Evolutionary conservation across 2,888 invertebrate species (phyloP), one percentile per base, ranked within the genome.

Genomic region (Miltochrista miniata): DNA sequence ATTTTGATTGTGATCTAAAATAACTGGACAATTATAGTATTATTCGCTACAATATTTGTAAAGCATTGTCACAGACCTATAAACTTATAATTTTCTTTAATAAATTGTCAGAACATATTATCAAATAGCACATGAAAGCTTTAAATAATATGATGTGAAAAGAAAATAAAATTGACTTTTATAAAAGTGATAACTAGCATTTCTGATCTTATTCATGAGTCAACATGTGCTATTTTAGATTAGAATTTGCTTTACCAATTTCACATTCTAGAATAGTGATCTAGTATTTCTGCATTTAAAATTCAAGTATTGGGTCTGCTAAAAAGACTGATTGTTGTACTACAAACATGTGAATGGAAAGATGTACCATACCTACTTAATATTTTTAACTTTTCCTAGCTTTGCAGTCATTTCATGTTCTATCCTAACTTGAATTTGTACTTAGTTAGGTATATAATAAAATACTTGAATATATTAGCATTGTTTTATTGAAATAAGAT

Each of bases 381-480:
- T 11, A 5, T 36, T 36, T 5, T 36, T 36, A 11, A 36, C 4
- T 5, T 36, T 36, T 5, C 14, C 33, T 24, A 39, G 13, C 13
- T 33, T 40, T 8, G 24, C 29, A 34, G 18, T 24, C 29, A 47
- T 12, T 59, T 45, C 40, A 37, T 47, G 30, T 53, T 64, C 40
- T 44, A 35, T 53, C 45, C 63, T 45, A 44, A 51, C 50, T n/a
- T 46, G 63, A 55, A 42, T 46, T 62, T 64, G 68, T 67, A 64
- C 60, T 64, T 64, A 64, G 54, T 67, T 64, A 51, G 36, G 48
- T 51, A 59, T 56, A 39, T 44, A 64, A 64, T 64, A 67, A 64
- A 64, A 44, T 51, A 44, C 35, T 35, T 44, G 12, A 24, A 35
- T 35, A 44, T 29, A 44, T 13, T 31, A 10, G 3, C 11, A 5